Evolutionary conservation across 1,140 invertebrate species (phyloP), one percentile per base, ranked within the genome.

Genomic region (Dreissena rostriformis): DNA sequence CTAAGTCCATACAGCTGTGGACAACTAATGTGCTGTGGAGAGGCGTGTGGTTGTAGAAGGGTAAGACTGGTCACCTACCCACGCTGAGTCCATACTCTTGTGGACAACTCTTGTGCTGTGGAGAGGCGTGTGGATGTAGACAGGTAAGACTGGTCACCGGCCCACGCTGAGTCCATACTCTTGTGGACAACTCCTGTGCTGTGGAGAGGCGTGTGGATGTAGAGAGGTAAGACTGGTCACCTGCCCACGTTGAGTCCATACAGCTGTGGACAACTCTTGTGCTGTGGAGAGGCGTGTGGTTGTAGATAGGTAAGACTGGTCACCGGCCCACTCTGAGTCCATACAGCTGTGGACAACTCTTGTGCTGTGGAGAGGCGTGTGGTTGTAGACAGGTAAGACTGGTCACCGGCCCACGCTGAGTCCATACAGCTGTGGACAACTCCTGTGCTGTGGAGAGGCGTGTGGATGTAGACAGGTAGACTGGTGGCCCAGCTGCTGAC

Each of bases 1-100:
- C 96, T 98, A 86, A 95, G 95, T 89, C 97, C 97, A 1, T 95
- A 96, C 91, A 93, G 94, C 5, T 97, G 96, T 94, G 96, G 96
- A 14, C 95, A 95, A 87, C 90, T 96, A n/a, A 94, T 94, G 81
- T 94, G 94, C 70, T 93, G 92, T 86, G 94, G 94, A 70, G 53
- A 86, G 26, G 85, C 77, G 63, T 89, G 90, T 89, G 88, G 90
- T 7, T 93, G 90, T 87, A 85, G 89, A 57, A 78, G 91, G 26
- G 65, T 67, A 95, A 95, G 87, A 96, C 95, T 55, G 95, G 95
- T 57, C 95, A 95, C 84, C 94, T 96, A 22, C 95, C 97, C 71
- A 95, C 95, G 84, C 96, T 98, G 86, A 95, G 95, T 89, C 97
- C 97, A 0, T 95, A 96, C 90, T 93, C 94, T 1, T 97, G 96